A percentile compares a stretch with the other conserved stretches of the same genome.
These are phyloP conservation scores for Steatornis caripensis DNA, from an alignment of 2,113 vertebrate species.

Conservation along the genomic window DNA sequence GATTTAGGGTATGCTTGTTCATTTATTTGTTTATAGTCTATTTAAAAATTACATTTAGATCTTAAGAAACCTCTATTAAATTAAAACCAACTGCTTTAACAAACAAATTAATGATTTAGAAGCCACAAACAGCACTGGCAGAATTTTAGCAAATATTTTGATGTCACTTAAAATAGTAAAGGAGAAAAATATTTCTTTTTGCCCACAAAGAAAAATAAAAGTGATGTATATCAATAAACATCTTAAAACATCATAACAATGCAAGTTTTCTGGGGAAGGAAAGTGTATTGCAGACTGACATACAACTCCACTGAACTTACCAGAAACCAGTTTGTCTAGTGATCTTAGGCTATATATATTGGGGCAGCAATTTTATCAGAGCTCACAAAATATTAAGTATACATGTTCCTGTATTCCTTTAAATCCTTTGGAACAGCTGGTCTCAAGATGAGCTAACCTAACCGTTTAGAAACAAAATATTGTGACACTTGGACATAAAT, in stretches of 20 bases:
- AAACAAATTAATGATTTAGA: background rate
- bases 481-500: background rate
- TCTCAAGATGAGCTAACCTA: constrained; percentile 23
- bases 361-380: background rate
- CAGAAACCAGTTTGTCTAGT: background rate
- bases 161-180: background rate
- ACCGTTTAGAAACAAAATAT: constrained; percentile 30
- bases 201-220: background rate
- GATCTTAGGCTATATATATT: background rate
- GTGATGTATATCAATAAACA: background rate
- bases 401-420: background rate
- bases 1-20: background rate
- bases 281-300: background rate
- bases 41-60: background rate
- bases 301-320: background rate
- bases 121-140: background rate
- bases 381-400: background rate
- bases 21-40: background rate
- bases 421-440: constrained; percentile 17
- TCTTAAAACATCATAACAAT: background rate
- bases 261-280: background rate
- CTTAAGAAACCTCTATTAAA: background rate
- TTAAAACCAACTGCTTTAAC: background rate
- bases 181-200: background rate
- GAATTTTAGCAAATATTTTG: background rate